Percentiles rank a stretch among this genome's conserved stretches.
Conservation (phyloP, 1,140 invertebrate species). For the Calephelis virginiensis region DNA sequence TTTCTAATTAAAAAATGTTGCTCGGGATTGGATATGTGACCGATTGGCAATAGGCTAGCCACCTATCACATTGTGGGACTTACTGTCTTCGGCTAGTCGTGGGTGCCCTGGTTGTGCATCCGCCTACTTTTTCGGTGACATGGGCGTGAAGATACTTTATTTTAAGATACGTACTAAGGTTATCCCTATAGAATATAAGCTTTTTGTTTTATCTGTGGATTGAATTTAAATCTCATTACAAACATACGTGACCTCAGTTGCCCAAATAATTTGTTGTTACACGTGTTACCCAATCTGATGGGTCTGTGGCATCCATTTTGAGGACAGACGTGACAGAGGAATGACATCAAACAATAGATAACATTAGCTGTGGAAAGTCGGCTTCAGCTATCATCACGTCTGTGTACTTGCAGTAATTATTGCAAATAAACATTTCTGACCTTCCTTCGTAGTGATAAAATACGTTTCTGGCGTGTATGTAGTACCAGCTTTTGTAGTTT, state of each 20-base stretch:
- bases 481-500: too few relatives aligned
- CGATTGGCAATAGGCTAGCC: too few relatives aligned
- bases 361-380: neutral
- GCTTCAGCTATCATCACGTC: neutral
- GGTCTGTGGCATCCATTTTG: neutral
- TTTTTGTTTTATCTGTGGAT: neutral
- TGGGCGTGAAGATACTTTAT: too few relatives aligned
- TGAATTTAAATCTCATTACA: slow-evolving; percentile 3
- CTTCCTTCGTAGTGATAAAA: neutral
- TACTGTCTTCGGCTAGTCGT: too few relatives aligned
- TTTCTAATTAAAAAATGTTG: too few relatives aligned
- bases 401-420: slow-evolving; percentile 2
- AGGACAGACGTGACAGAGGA: slow-evolving; percentile 7
- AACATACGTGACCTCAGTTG: slow-evolving; percentile 12
- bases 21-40: too few relatives aligned
- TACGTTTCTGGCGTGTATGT: neutral
- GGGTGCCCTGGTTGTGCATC: too few relatives aligned
- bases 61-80: too few relatives aligned
- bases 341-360: slow-evolving; percentile 8
- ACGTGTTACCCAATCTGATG: neutral
- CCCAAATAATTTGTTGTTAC: neutral
- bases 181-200: too few relatives aligned
- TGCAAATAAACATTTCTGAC: neutral
- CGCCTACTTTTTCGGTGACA: too few relatives aligned
- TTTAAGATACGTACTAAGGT: too few relatives aligned